Percentiles rank a stretch among this genome's conserved stretches.
Evolutionary conservation across 2,797 vertebrate species (phyloP).

Genomic region (Anabas testudineus): DNA sequence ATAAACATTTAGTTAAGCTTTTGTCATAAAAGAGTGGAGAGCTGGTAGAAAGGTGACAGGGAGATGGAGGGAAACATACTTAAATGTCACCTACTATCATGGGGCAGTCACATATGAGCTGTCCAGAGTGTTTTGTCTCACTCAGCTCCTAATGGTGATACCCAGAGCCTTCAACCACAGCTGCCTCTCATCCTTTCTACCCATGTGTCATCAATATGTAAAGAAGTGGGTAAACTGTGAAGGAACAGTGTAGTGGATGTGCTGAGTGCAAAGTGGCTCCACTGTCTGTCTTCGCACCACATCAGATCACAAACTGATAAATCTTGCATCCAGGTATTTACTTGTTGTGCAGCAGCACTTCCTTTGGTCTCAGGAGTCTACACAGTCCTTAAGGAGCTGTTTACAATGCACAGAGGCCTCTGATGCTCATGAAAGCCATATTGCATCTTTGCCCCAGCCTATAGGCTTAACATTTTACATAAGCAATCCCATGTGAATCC

Average conservation of each 20-base stretch:
- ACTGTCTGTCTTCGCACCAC: too few relatives aligned
- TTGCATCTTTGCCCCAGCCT: not conserved
- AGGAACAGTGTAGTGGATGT: not conserved
- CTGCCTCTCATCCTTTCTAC: not conserved
- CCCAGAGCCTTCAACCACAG: not conserved
- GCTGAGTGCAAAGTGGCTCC: not conserved
- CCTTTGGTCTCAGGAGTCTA: not conserved
- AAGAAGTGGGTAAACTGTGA: not conserved
- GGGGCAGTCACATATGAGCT: constrained; percentile 19
- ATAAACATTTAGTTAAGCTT: constrained; percentile 14
- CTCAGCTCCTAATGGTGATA: constrained; percentile 9
- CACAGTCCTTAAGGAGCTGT: not conserved
- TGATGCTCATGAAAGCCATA: not conserved
- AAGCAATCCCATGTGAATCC: not conserved
- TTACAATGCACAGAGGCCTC: not conserved
- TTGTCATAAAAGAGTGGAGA: constrained; percentile 16
- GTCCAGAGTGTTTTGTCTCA: not conserved
- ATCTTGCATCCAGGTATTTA: not conserved
- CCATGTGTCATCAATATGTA: not conserved
- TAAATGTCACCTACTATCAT: constrained; percentile 42
- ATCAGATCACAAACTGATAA: constrained; percentile 3
- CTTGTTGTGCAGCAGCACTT: not conserved
- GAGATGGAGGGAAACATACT: constrained; percentile 28
- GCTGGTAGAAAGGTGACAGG: constrained; percentile 30
- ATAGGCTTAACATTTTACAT: not conserved